Conservation (phyloP, 2,797 vertebrate species). For the Tolypeutes matacus region DNA sequence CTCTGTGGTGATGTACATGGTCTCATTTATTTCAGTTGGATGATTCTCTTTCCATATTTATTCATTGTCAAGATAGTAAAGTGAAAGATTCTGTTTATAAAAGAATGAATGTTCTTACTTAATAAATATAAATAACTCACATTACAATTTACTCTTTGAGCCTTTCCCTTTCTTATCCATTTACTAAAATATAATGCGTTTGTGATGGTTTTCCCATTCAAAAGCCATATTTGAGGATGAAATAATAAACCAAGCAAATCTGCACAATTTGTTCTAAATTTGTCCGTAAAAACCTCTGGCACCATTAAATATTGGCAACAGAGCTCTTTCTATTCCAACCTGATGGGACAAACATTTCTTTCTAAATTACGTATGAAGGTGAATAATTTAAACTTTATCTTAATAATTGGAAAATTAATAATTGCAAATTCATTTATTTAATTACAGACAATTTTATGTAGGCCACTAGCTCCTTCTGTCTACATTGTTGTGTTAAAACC, state of each 20-base stretch:
- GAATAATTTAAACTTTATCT: conserved; percentile 75
- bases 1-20: not conserved
- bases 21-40: conserved; percentile 51
- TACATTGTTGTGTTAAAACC: conserved; percentile 66
- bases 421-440: conserved; percentile 71
- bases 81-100: conserved; percentile 63
- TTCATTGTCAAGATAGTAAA: conserved; percentile 69
- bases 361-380: conserved; percentile 50
- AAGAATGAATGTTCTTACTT: conserved; percentile 41
- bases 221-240: conserved; percentile 64
- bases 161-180: conserved; percentile 9
- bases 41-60: conserved; percentile 53
- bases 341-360: conserved; percentile 65
- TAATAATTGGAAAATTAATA: conserved; percentile 71
- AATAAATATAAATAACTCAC: conserved; percentile 61
- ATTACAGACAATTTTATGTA: conserved; percentile 63
- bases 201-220: conserved; percentile 40
- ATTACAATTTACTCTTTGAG: conserved; percentile 54
- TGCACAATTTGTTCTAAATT: conserved; percentile 56
- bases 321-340: conserved; percentile 51
- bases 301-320: conserved; percentile 7
- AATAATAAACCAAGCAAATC: conserved; percentile 46
- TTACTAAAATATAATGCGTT: conserved; percentile 70
- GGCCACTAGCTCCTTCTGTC: not conserved
- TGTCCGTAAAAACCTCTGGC: conserved; percentile 13